Conservation (phyloP, 2,113 vertebrate species). For the Otis tarda region DNA sequence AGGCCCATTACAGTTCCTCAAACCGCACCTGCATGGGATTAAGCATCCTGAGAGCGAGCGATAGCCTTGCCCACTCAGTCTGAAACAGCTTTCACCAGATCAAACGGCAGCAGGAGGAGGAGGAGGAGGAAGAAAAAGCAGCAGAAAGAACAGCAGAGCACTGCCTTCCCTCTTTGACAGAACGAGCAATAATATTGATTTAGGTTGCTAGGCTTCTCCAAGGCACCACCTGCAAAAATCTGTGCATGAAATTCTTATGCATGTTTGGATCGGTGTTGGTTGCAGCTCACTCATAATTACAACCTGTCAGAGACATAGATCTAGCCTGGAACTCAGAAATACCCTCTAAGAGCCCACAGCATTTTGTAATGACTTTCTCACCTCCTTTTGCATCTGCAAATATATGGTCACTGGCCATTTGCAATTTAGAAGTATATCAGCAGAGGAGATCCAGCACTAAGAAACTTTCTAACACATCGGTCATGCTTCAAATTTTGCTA, state of each 20-base stretch:
- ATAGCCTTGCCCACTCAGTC: constrained; percentile 52
- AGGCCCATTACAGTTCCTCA: constrained; percentile 23
- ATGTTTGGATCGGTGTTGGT: constrained; percentile 37
- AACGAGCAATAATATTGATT: constrained; percentile 60
- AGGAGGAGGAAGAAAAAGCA: neutral
- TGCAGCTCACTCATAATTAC: constrained; percentile 54
- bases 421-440: neutral
- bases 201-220: constrained; percentile 36
- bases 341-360: neutral
- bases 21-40: constrained; percentile 73
- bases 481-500: neutral
- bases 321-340: constrained; percentile 3
- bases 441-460: neutral
- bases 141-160: constrained; percentile 18
- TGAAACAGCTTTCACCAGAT: constrained; percentile 67
- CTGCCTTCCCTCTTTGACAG: neutral
- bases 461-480: neutral
- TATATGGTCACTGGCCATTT: neutral
- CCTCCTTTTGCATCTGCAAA: neutral
- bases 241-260: constrained; percentile 45
- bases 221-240: constrained; percentile 64
- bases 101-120: constrained; percentile 5
- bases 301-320: neutral
- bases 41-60: constrained; percentile 67
- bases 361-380: neutral